Base-by-base conservation (phyloP, 2,797 vertebrate genomes). In the Anguilla pacifica region DNA sequence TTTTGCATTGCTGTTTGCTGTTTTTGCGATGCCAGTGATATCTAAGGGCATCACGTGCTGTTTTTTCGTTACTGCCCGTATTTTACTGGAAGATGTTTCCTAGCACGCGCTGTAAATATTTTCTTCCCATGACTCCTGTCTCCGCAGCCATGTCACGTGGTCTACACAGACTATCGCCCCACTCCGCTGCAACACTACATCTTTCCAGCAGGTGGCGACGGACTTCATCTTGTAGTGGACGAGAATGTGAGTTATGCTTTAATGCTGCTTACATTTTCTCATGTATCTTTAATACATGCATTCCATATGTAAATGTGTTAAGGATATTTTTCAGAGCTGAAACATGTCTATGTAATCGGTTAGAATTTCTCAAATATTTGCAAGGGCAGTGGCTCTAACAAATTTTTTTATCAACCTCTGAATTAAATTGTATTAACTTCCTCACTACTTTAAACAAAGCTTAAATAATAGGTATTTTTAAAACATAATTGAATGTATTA, bases 131-230 rank as follows among this genome's bases (percentile, higher is more conserved):
- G n/a, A 25, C 25, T 61, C 87, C 57, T 93, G 88, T 90, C 79
- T 88, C 88, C 90, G 28, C 87, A 99, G 98, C 97, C 99, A 0
- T 99, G 99, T 91, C 98, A 99, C 82, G 99, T 99, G 28, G 97
- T 99, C 90, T 99, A 99, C 92, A 99, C 99, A 2, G 99, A 99
- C 88, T 99, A 98, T 91, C 96, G 99, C 3, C 99, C 99, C 9
- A 99, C 98, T 92, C 99, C 99, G 0, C 95, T 99, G 95, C 99
- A 99, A 35, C 99, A 99, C 94, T 99, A 99, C 92, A 95, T 99
- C 90, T 99, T 99, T 91, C 99, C 99, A 95, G 97, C 99, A 95
- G 99, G 99, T 79, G 99, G 99, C 84, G 99, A 99, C 88, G 99
- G 99, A 92, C 97, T 99, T 88, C 98, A 99, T 90, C 95, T 99